Evolutionary conservation across 2,113 vertebrate genomes (phyloP), one percentile per base, ranked within the genome.

Genomic region (Anarhynchus alexandrinus): DNA sequence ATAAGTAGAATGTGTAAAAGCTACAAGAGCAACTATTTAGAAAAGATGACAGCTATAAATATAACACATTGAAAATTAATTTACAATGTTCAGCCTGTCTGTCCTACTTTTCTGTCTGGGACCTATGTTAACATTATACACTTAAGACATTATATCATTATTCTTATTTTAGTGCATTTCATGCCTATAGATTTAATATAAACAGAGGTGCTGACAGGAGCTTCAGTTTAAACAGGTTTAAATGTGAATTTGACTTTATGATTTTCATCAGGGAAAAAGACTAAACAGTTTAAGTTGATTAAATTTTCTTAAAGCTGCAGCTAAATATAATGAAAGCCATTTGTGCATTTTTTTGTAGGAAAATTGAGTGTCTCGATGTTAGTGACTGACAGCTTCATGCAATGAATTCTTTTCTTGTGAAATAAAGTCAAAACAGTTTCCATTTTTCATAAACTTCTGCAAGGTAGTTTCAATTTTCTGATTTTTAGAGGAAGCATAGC

Each of bases 271-370:
- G 97, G 96, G 97, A 97, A 98, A 98, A 98, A 98, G 98, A 98
- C 97, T 97, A 98, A 98, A 98, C 98, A 98, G 97, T 98, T 98
- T 98, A 98, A 98, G 97, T 97, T 98, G 98, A 98, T 98, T 98
- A 98, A 98, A 98, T 98, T 98, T 98, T 98, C 98, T 98, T 98
- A 98, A 98, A 98, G 97, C 97, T 98, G 97, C 96, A 98, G 97
- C 97, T 98, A 98, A 98, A 98, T 97, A 94, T 98, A 98, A 98
- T 98, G 98, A 98, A 98, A 98, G 98, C 98, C 98, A 98, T 97
- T 98, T 97, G 98, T 97, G 97, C 96, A 58, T 94, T 97, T 93
- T 95, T 96, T 92, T 47, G 51, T 82, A 93, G 69, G 94, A 97
- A 98, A 95, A 96, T 86, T 97, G 98, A 97, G 72, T 97, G 69